Evolutionary conservation across 2,113 vertebrate genomes (phyloP), one percentile per base, ranked within the genome.

Genomic region (Willisornis vidua): DNA sequence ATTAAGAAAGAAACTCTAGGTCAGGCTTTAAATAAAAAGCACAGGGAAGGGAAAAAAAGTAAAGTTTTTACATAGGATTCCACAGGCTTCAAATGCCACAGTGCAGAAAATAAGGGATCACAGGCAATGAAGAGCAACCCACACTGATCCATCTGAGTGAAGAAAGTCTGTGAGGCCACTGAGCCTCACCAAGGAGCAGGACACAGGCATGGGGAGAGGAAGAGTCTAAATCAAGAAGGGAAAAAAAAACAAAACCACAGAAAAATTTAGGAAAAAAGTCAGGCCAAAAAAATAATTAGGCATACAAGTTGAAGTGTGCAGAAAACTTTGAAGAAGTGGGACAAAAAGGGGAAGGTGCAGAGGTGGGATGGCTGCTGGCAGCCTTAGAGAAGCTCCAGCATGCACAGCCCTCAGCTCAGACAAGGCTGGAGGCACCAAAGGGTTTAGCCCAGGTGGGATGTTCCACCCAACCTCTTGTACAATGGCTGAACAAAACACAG

Each of bases 401-500:
- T 0, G 0, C 7, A 20, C 0, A 0, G 63, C 29, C 35, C 37
- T 71, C 6, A 1, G 41, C 79, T 54, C 11, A 25, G 52, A 9
- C 25, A 10, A 48, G 12, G 45, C 10, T 3, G 7, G 43, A 37
- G 33, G 3, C 54, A 22, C 15, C 35, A 2, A 10, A 22, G 37
- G 28, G 31, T 20, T 51, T 4, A 43, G 7, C 37, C 49, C 28
- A 14, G 7, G n/a, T 71, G n/a, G 59, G 75, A n/a, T 1, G 3
- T 31, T 15, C 31, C 45, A 39, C 15, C 12, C 52, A 14, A 3
- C 2, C n/a, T 39, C 71, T 31, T 3, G 6, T 28, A 41, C 31
- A 41, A 1, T 0, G 22, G 2, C 51, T 43, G 46, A 81, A 25
- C 23, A 52, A 48, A 89, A 61, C 48, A 12, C 25, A 10, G 1